Conservation (phyloP, 2,888 invertebrate species). For the Junonia oenone region DNA sequence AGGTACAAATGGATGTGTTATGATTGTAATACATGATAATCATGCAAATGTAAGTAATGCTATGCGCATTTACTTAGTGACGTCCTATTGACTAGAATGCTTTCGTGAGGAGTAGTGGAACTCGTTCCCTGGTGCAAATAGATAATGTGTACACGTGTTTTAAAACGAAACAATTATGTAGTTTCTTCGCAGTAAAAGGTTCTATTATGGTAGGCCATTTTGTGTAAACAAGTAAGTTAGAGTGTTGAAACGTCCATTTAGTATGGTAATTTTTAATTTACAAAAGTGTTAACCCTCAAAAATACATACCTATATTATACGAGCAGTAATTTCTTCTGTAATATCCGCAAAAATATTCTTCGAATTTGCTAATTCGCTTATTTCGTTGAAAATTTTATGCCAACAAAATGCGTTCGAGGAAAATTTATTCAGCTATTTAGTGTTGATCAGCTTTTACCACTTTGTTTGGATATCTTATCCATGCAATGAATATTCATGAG, state of each 20-base stretch:
- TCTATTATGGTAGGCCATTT: neutral
- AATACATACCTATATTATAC: neutral
- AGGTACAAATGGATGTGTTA: conserved; percentile 11
- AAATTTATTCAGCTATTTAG: neutral
- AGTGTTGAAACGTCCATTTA: too few species aligned
- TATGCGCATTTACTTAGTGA: conserved; percentile 20
- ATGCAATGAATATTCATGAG: neutral
- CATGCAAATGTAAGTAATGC: conserved; percentile 21
- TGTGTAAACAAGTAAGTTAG: neutral
- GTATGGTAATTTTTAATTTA: too few species aligned
- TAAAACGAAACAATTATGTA: neutral
- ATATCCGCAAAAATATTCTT: neutral
- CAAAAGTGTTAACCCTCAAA: too few species aligned
- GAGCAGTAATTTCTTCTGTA: neutral
- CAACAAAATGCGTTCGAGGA: neutral
- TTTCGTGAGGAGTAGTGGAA: conserved; percentile 2
- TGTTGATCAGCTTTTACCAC: neutral
- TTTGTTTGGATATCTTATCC: neutral
- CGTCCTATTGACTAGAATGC: conserved; percentile 13
- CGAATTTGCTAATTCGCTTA: neutral
- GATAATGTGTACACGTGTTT: neutral
- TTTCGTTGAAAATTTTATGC: neutral
- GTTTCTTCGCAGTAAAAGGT: neutral
- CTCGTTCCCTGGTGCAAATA: conserved; percentile 3
- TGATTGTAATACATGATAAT: conserved; percentile 15